Evolutionary conservation across 2,888 invertebrate genomes (phyloP), one percentile per base, ranked within the genome.

Genomic region (Caenorhabditis sp.): DNA sequence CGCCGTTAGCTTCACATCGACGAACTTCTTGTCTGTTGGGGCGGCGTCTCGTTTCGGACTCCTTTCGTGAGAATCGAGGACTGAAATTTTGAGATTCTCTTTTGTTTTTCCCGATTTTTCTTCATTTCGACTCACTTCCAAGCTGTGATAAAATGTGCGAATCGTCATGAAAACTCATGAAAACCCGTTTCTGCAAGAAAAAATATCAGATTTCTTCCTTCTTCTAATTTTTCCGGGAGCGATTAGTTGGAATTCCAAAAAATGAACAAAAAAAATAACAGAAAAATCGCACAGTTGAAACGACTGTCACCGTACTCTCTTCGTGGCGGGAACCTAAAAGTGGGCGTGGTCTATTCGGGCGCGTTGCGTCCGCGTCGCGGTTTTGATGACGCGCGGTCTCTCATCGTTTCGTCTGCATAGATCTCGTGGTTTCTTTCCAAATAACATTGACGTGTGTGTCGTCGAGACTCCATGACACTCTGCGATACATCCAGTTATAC

Each of bases 51-150:
- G 41, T 70, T 70, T 77, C 6, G 89, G 89, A 61, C 89, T 87
- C 61, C 84, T 76, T 79, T 87, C 86, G 51, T 77, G 76, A 10
- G 89, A 89, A 44, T 87, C 85, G 38, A 89, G 79, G 54, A 89
- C 89, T 89, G 22, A 38, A 68, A n/a, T n/a, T n/a, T n/a, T n/a
- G n/a, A n/a, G n/a, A n/a, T n/a, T n/a, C n/a, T n/a, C n/a, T n/a
- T n/a, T n/a, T n/a, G n/a, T n/a, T n/a, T n/a, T n/a, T n/a, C n/a
- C n/a, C n/a, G n/a, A n/a, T n/a, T n/a, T n/a, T n/a, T n/a, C n/a
- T n/a, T n/a, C n/a, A n/a, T n/a, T n/a, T n/a, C n/a, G 73, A 87
- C 88, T 83, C 66, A 89, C 89, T 89, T 86, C 89, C 89, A 56
- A 89, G 84, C 64, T 86, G 79, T 24, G 86, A 81, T 63, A 89